Evolutionary conservation across 2,797 vertebrate species (phyloP).

Genomic region (Gymnothorax javanicus): DNA sequence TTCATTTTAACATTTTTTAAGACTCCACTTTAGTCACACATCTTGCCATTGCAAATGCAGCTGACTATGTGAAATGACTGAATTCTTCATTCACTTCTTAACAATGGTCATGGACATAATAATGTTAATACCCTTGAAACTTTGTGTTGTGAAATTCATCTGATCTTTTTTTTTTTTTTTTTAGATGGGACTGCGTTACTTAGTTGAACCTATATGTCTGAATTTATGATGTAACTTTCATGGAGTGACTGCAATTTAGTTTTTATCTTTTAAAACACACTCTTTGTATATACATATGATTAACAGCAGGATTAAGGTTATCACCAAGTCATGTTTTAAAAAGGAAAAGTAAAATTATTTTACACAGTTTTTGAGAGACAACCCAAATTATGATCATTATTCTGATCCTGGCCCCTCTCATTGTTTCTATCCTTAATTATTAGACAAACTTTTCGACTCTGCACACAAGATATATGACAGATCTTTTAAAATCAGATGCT

Average conservation of each 20-base stretch:
- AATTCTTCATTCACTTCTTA: not conserved
- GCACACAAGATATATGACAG: constrained; percentile 66
- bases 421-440: constrained; percentile 32
- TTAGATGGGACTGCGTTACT: not conserved
- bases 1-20: not conserved
- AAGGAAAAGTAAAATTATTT: not conserved
- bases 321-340: not conserved
- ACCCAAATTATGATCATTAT: not conserved
- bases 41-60: not conserved
- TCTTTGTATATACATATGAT: not conserved
- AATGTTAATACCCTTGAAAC: not conserved
- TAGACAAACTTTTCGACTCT: constrained; percentile 48
- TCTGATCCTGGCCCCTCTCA: not conserved
- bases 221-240: not conserved
- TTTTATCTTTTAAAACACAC: not conserved
- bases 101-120: not conserved
- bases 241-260: not conserved
- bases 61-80: not conserved
- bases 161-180: not conserved
- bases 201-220: not conserved
- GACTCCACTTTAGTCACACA: not conserved
- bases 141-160: not conserved
- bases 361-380: not conserved
- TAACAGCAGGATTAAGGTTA: not conserved
- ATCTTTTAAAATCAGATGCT: constrained; percentile 70